A percentile compares a stretch with the other conserved stretches of the same genome.
These are phyloP conservation scores for Drosophila ohnishii DNA, from an alignment of 1,140 invertebrate genomes.

Conservation along the genomic window DNA sequence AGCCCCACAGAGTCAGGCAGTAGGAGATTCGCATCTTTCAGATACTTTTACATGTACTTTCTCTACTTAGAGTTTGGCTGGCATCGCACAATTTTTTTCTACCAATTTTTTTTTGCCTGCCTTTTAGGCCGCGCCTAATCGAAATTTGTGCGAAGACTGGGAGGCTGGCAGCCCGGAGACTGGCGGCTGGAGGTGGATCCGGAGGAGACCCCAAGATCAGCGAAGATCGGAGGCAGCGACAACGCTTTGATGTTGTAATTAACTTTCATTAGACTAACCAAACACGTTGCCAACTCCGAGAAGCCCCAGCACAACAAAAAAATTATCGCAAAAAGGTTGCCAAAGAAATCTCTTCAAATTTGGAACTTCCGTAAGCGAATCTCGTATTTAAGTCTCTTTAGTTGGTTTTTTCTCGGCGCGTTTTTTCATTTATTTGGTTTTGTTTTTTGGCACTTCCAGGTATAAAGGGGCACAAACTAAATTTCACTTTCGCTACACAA, in stretches of 20 bases:
- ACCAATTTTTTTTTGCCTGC: slow-evolving; percentile 4
- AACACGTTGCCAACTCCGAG: slow-evolving; percentile 25
- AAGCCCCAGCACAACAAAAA: slow-evolving; percentile 6
- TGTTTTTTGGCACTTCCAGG: slow-evolving; percentile 32
- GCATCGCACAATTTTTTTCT: slow-evolving; percentile 46
- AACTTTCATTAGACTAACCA: slow-evolving; percentile 48
- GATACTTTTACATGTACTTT: slow-evolving; percentile 56
- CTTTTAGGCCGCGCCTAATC: slow-evolving; percentile 50
- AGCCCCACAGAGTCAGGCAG: slow-evolving; percentile 26
- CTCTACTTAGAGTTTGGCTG: slow-evolving; percentile 48
- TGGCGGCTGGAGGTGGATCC: slow-evolving; percentile 7
- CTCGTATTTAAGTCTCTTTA: slow-evolving; percentile 37
- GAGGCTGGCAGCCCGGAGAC: slow-evolving; percentile 5
- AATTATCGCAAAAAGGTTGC: slow-evolving; percentile 40
- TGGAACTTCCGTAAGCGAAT: slow-evolving; percentile 50
- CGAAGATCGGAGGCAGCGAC: slow-evolving; percentile 41
- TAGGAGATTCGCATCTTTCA: slow-evolving; percentile 54
- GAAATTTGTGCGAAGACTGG: slow-evolving; percentile 41
- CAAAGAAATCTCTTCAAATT: slow-evolving; percentile 42
- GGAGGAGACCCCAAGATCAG: slow-evolving; percentile 35
- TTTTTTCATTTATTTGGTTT: slow-evolving; percentile 12
- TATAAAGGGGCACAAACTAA: slow-evolving; percentile 32
- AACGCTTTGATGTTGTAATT: slow-evolving; percentile 54
- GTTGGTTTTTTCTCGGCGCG: neutral
- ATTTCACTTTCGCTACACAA: slow-evolving; percentile 54